Evolutionary conservation across 1,140 invertebrate species (phyloP).

Genomic region (Prorops nasuta): DNA sequence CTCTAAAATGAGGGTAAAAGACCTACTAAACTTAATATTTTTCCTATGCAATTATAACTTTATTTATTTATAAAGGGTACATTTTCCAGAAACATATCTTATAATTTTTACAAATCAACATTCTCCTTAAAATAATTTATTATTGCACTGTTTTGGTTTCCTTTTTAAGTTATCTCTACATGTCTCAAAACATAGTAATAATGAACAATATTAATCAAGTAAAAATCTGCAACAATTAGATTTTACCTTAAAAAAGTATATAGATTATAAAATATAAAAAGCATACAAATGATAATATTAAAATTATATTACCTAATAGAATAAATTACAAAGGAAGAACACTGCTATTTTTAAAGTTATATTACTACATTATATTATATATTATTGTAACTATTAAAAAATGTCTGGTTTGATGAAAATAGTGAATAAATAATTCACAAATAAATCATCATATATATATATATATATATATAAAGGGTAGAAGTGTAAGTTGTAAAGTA

Average conservation of each 20-base stretch:
- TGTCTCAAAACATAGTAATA: too few relatives aligned
- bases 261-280: slow-evolving; percentile 8
- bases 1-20: slow-evolving; percentile 18
- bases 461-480: slow-evolving; percentile 1
- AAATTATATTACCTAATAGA: slow-evolving; percentile 17
- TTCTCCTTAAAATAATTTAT: too few relatives aligned
- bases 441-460: background rate
- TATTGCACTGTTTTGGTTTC: too few relatives aligned
- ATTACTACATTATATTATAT: slow-evolving; percentile 5
- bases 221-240: slow-evolving; percentile 14
- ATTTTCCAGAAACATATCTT: too few relatives aligned
- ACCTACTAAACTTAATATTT: too few relatives aligned
- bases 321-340: slow-evolving; percentile 23
- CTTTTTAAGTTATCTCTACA: too few relatives aligned
- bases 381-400: slow-evolving; percentile 5
- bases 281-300: too few relatives aligned
- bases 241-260: background rate
- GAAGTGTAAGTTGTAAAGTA: background rate
- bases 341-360: too few relatives aligned
- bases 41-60: too few relatives aligned
- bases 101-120: too few relatives aligned
- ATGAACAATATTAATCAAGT: too few relatives aligned
- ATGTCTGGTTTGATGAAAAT: background rate
- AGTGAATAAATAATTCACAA: background rate
- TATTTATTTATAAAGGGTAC: too few relatives aligned